Conservation (phyloP, 2,113 vertebrate species). For the Otus sunia region DNA sequence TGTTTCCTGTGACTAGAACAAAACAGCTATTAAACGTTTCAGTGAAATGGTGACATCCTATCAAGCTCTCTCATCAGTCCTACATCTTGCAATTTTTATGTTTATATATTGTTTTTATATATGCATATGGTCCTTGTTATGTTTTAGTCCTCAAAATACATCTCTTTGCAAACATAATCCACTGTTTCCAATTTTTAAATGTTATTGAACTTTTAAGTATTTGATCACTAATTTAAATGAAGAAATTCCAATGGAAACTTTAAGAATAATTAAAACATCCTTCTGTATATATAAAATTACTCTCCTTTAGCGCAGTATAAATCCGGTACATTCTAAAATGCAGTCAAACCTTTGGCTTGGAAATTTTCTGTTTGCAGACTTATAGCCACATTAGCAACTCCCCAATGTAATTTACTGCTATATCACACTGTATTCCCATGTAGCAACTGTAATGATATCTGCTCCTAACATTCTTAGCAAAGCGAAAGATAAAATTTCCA, state of each 20-base stretch:
- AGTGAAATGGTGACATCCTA: background rate
- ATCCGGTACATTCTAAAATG: background rate
- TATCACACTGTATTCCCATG: background rate
- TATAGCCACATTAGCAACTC: constrained; percentile 1
- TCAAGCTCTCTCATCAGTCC: background rate
- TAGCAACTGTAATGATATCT: background rate
- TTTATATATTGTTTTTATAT: background rate
- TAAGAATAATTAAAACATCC: background rate
- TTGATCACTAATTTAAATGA: background rate
- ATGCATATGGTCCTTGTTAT: background rate
- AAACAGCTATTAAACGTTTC: background rate
- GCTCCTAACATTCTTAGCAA: background rate
- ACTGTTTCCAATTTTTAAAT: background rate
- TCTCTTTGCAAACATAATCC: background rate
- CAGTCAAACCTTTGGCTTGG: background rate
- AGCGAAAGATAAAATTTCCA: constrained; percentile 4
- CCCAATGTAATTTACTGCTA: background rate
- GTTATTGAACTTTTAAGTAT: background rate
- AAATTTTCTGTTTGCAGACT: constrained; percentile 1
- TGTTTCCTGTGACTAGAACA: background rate
- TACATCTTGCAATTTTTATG: background rate
- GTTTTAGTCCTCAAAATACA: background rate
- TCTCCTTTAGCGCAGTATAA: background rate
- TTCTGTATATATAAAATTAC: background rate
- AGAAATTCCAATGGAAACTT: background rate